Evolutionary conservation across 2,888 invertebrate genomes (phyloP).

Genomic region (Omphaloscelis lunosa): DNA sequence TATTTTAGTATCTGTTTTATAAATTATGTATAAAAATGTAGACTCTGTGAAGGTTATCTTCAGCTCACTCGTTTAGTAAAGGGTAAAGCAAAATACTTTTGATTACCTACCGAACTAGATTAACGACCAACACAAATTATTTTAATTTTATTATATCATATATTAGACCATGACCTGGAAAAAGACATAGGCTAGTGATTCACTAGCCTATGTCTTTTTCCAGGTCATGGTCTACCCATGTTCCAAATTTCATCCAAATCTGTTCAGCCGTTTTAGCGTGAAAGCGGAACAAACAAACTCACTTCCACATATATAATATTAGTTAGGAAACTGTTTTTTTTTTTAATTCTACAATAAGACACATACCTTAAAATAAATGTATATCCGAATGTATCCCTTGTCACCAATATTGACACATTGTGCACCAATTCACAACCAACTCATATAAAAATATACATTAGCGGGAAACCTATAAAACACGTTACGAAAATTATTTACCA

Average conservation of each 20-base stretch:
- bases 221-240: no score
- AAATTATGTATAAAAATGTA: not conserved
- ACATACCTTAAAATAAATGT: conserved; percentile 1
- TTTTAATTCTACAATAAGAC: no score
- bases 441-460: conserved; percentile 54
- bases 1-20: conserved; percentile 3
- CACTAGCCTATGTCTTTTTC: no score
- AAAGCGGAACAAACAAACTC: no score
- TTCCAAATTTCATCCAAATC: no score
- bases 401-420: conserved; percentile 33
- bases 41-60: not conserved
- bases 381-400: conserved; percentile 16
- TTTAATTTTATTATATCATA: not conserved
- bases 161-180: no score
- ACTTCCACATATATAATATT: no score
- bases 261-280: no score
- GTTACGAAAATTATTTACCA: conserved; percentile 51
- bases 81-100: not conserved
- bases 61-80: not conserved
- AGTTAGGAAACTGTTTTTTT: no score
- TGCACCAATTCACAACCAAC: conserved; percentile 28
- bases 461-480: conserved; percentile 45
- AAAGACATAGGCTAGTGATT: no score
- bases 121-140: not conserved
- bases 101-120: not conserved